Percentiles rank a stretch among this genome's conserved stretches.
These are phyloP conservation scores for Stegastes partitus DNA, from an alignment of 2,113 vertebrate species.

Conservation along the genomic window DNA sequence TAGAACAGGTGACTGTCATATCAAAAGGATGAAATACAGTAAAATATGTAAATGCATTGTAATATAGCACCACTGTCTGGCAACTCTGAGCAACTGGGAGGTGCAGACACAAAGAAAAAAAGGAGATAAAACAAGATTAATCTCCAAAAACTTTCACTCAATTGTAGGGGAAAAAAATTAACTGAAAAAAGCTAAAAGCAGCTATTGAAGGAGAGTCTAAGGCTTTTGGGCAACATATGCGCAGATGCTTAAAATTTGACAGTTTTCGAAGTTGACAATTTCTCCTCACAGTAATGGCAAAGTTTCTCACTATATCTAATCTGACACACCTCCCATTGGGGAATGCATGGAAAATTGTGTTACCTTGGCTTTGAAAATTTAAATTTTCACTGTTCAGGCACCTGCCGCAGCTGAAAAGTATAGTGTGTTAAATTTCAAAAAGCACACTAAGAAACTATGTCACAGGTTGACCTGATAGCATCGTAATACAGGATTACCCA, in stretches of 20 bases:
- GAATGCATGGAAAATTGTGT: neutral
- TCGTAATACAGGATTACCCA: neutral
- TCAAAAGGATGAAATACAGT: conserved; percentile 29
- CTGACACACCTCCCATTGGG: conserved; percentile 1
- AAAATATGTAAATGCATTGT: conserved; percentile 54
- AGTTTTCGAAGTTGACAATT: conserved; percentile 40
- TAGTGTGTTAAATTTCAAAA: neutral
- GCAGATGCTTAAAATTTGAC: conserved; percentile 34
- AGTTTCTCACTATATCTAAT: conserved; percentile 43
- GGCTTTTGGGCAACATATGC: conserved; percentile 32
- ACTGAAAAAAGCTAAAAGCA: neutral
- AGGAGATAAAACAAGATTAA: neutral
- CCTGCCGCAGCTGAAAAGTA: neutral
- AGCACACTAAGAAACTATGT: neutral
- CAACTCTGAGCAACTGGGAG: conserved; percentile 33
- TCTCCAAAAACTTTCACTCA: conserved; percentile 15
- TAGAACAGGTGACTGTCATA: conserved; percentile 39
- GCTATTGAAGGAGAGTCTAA: conserved; percentile 4
- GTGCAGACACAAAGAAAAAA: neutral
- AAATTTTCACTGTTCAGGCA: neutral
- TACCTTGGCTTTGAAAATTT: neutral
- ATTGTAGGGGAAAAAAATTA: neutral
- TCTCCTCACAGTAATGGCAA: conserved; percentile 45
- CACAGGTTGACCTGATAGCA: neutral
- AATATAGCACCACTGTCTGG: conserved; percentile 48